These are phyloP conservation scores for Nasonovia ribisnigri DNA, from an alignment of 2,888 invertebrate species.

Conservation along the genomic window DNA sequence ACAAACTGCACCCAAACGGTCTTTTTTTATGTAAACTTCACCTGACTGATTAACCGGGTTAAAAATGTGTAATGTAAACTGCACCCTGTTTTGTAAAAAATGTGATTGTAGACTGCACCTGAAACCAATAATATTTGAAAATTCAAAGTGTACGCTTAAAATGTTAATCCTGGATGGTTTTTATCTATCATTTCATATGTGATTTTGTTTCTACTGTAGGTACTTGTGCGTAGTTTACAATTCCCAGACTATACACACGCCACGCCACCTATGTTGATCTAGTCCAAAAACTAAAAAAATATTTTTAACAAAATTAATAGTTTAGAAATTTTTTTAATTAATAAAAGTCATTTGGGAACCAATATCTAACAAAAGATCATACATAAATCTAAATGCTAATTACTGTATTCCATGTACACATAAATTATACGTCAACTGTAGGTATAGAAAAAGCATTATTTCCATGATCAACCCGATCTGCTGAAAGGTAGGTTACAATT, in stretches of 20 bases:
- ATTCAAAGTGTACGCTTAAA: neutral
- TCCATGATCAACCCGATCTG: too few species aligned
- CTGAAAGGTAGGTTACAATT: too few species aligned
- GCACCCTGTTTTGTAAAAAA: neutral
- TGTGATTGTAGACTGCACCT: neutral
- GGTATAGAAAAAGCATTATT: too few species aligned
- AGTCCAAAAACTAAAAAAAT: neutral
- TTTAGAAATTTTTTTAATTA: neutral
- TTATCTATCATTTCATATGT: neutral
- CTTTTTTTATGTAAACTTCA: neutral
- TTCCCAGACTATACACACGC: neutral
- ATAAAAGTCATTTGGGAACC: neutral
- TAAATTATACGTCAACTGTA: neutral
- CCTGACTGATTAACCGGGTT: neutral
- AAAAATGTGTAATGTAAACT: neutral
- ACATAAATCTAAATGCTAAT: neutral
- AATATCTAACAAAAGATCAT: neutral
- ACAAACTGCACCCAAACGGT: neutral
- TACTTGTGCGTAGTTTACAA: neutral
- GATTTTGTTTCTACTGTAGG: neutral
- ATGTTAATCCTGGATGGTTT: too few species aligned
- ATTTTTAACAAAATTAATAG: neutral
- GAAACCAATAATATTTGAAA: neutral
- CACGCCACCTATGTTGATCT: neutral
- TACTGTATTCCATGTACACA: neutral